phyloP scores from a whole-genome alignment of 2,797 vertebrate species.

The Lepus townsendii region DNA sequence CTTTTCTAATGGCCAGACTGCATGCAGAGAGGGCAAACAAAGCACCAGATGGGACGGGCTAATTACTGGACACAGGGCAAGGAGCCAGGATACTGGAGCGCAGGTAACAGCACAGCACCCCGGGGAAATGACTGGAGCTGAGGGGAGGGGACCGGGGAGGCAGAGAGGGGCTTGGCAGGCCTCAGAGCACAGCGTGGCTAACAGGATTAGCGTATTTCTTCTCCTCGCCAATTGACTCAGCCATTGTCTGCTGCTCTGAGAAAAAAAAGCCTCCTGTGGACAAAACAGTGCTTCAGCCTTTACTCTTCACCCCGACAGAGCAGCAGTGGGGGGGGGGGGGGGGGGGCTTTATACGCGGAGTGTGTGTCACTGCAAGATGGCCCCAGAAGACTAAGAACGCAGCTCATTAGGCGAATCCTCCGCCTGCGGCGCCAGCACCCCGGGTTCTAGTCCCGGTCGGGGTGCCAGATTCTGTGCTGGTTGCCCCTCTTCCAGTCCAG shows the following conservation, averaged over 20 bases:
- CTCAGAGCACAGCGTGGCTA: constrained; percentile 65
- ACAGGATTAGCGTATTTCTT: constrained; percentile 73
- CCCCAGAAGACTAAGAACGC: background rate
- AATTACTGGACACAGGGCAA: constrained; percentile 44
- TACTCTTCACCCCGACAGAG: constrained; percentile 62
- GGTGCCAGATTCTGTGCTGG: no score
- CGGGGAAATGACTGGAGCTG: background rate
- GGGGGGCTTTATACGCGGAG: background rate
- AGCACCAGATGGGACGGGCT: constrained; percentile 59
- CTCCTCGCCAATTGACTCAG: background rate
- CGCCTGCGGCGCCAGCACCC: no score
- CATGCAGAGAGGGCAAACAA: constrained; percentile 66
- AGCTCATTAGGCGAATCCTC: no score
- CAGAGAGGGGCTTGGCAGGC: background rate
- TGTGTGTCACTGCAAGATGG: background rate
- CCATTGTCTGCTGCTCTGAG: constrained; percentile 69
- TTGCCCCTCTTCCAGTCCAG: no score
- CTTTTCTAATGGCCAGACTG: constrained; percentile 23
- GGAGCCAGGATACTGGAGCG: constrained; percentile 3
- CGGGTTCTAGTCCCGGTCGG: no score
- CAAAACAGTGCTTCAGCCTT: constrained; percentile 67
- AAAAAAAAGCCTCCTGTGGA: constrained; percentile 64
- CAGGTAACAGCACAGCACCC: constrained; percentile 52
- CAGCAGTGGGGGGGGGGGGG: background rate
- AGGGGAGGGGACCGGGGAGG: background rate